Base-by-base conservation (phyloP, 2,113 vertebrate genomes). In the Sprattus sprattus region DNA sequence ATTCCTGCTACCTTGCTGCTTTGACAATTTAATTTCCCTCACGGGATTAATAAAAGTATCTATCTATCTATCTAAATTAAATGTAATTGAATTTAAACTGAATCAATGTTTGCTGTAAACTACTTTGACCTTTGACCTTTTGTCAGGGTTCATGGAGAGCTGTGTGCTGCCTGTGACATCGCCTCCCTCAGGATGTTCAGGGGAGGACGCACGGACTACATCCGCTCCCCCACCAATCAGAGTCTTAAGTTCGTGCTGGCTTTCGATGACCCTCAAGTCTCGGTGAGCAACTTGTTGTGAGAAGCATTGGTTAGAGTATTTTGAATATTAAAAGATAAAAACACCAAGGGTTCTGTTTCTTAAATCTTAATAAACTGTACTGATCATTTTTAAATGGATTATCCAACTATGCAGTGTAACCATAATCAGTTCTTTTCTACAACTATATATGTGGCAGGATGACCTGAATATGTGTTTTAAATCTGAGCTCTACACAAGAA, bases 201-300 rank as follows among this genome's bases (percentile, higher is more conserved):
- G 60, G 94, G 92, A 54, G 96, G 96, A 84, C 91, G 96, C 49
- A 96, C 95, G 0, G 96, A 96, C 57, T 93, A 91, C n/a, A 94
- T 97, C 88, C 96, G 96, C 84, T 96, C 95, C 0, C 92, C 96
- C 2, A 94, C 95, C 9, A 94, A 91, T 52, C 93, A 96, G 82
- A 90, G 92, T 0, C 92, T 96, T 32, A 91, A 89, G 46, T 96
- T 96, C 83, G 93, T 95, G 5, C 89, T 89, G 2, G 94, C 93
- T 25, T 95, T 96, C 8, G 94, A 92, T 5, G 89, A 95, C 82
- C 89, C 88, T 0, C 81, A 90, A 0, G 88, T 93, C 6, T 89
- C 92, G 90, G 96, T 97, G 93, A 90, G 93, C 87, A 67, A n/a
- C 22, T 7, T 18, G 1, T 3, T 60, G 20, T 20, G 6, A 22